Evolutionary conservation across 2,888 invertebrate genomes (phyloP), one percentile per base, ranked within the genome.

Genomic region (Pseudanteris insignis): DNA sequence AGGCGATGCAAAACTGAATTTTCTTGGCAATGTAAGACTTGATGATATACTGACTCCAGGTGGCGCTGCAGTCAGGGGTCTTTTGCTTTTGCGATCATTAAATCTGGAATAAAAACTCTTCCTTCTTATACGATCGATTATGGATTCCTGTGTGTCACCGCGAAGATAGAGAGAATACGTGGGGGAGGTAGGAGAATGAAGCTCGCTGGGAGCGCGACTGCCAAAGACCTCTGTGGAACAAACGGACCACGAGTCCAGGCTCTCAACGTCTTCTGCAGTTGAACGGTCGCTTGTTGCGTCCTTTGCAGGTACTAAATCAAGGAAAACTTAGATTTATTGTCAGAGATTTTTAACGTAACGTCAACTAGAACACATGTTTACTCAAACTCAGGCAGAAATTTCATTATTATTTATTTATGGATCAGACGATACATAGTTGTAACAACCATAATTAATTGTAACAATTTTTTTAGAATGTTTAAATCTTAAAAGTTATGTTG

Each of bases 21-120:
- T 81, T 46, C 82, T 72, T 7, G 83, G 81, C 15, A 83, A 59
- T 1, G 82, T 83, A 13, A 60, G 26, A 46, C 64, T 65, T 1
- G 65, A 53, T 0, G 71, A 55, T 9, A 70, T 51, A 9, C 48
- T 65, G 5, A 73, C 43, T 6, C 74, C 71, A 1, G 77, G 68
- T 6, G 77, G 67, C 7, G 88, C 86, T 10, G 86, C 86, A 6
- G 88, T 86, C 65, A 89, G 81, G 68, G 84, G 88, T 70, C 87
- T 87, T 71, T 88, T 88, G 63, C 89, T 84, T 70, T 90, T 90
- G 75, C 90, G 88, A 73, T 93, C 92, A 76, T 94, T 94, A 76
- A 94, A 94, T 67, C 94, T 84, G 8, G 90, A 88, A 75, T 93
- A 94, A 81, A 92, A 94, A 77, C 94, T 94, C 77, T 93, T 92